Evolutionary conservation across 2,113 vertebrate genomes (phyloP).

Genomic region (Clarias batrachus): DNA sequence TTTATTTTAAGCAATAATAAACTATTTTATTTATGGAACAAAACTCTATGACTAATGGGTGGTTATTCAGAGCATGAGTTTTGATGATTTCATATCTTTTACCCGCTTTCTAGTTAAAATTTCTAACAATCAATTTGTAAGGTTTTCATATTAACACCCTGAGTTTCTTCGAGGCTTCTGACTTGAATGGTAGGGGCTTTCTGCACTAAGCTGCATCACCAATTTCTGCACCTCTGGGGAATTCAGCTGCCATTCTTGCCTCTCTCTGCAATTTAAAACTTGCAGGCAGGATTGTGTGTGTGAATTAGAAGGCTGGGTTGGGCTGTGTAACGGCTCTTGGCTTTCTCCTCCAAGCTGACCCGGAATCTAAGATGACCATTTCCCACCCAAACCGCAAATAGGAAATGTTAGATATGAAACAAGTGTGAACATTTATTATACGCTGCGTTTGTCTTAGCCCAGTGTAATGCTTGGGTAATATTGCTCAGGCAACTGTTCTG

Average conservation of each 20-base stretch:
- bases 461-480: not conserved
- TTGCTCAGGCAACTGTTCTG: not conserved
- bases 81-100: not conserved
- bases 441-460: not conserved
- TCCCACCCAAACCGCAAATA: conserved; percentile 21
- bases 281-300: conserved; percentile 36
- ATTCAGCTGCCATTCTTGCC: conserved; percentile 30
- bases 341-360: conserved; percentile 6
- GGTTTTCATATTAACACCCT: not conserved
- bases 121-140: not conserved
- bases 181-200: conserved; percentile 41
- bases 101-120: not conserved
- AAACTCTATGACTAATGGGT: not conserved
- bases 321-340: conserved; percentile 33
- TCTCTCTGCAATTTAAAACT: conserved; percentile 25
- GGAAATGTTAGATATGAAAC: conserved; percentile 32
- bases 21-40: conserved; percentile 60
- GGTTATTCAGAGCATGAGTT: not conserved
- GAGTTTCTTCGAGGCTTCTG: not conserved
- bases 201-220: conserved; percentile 30
- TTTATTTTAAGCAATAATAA: conserved; percentile 61
- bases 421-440: conserved; percentile 20
- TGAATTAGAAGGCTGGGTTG: conserved; percentile 20
- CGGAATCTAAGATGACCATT: conserved; percentile 15
- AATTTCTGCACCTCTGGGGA: conserved; percentile 39